Base-by-base conservation (phyloP, 2,888 invertebrate species). In the Cremastinae sp. region DNA sequence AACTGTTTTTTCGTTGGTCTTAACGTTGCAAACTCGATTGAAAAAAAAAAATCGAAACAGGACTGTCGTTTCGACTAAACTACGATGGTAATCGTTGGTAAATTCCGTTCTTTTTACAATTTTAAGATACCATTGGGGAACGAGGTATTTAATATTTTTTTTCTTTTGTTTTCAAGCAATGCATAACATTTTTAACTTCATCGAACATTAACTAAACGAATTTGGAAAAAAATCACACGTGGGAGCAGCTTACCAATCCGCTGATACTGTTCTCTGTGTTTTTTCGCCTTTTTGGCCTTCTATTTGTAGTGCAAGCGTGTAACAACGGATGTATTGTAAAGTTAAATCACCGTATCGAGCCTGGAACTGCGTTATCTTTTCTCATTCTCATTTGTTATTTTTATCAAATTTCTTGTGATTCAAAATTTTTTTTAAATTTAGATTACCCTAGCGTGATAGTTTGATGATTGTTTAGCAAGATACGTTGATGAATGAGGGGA, bases 221-320 rank as follows among this genome's bases (percentile, higher is more conserved):
- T 59, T 65, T 47, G n/a, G 49, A 18, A 70, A 22, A 59, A 59
- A 59, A 59, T 41, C 78, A 86, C 85, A 84, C 82, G 84, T 74
- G 84, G 85, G 86, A 88, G 88, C 88, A 90, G 92, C 94, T 94
- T 94, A 94, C 94, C 94, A 92, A 94, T 93, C 91, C 94, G 93
- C 90, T 94, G 94, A 92, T 94, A 94, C 88, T 93, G 92, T 91
- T 93, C 94, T 91, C 93, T 93, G 91, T 94, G 92, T 90, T 94
- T 94, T 91, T 93, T 91, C 93, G 93, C 92, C 92, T 94, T 92
- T 93, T 92, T 91, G 92, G 93, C 85, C 88, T 89, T 89, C 87
- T 90, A 90, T 84, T 75, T 76, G 78, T 86, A 83, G 87, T 85
- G 90, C 86, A 92, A 91, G 92, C 92, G 92, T 92, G 92, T 91